Evolutionary conservation across 92 coral and sea anemone species (phyloP).

Genomic region (Chrysogorgia sp.): DNA sequence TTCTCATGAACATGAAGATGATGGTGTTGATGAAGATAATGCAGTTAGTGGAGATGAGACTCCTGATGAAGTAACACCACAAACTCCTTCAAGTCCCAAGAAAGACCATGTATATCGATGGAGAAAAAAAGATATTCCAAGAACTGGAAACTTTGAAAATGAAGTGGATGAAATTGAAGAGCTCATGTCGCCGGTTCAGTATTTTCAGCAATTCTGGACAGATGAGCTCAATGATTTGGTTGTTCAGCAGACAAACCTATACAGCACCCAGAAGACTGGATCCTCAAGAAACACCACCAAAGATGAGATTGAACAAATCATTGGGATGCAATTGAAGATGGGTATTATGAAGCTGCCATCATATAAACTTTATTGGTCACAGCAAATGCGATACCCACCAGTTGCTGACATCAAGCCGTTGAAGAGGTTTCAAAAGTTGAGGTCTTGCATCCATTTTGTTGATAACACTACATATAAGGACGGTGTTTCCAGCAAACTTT

Average conservation of each 20-base stretch:
- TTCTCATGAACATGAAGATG: no score
- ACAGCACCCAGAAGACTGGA: constrained; percentile 33
- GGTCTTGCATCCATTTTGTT: constrained; percentile 28
- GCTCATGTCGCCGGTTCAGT: constrained; percentile 14
- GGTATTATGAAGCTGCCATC: constrained; percentile 28
- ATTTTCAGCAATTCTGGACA: constrained; percentile 14
- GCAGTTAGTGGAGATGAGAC: no score
- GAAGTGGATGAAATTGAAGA: constrained; percentile 19
- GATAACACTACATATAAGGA: constrained; percentile 2
- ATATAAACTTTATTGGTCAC: constrained; percentile 24
- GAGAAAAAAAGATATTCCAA: constrained; percentile 20
- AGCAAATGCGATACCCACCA: constrained; percentile 11
- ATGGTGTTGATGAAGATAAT: no score
- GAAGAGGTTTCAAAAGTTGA: constrained; percentile 36
- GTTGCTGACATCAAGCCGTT: constrained; percentile 41
- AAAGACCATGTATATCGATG: constrained; percentile 4
- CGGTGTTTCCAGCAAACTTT: constrained; percentile 20
- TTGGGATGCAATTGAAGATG: constrained; percentile 45
- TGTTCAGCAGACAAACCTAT: constrained; percentile 8
- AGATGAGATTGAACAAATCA: constrained; percentile 16
- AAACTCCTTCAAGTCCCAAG: no score
- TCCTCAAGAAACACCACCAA: constrained; percentile 20
- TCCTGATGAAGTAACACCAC: no score
- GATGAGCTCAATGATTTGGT: no score
- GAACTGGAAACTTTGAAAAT: not conserved